Evolutionary conservation across 2,113 vertebrate genomes (phyloP), one percentile per base, ranked within the genome.

Genomic region (Podilymbus podiceps): DNA sequence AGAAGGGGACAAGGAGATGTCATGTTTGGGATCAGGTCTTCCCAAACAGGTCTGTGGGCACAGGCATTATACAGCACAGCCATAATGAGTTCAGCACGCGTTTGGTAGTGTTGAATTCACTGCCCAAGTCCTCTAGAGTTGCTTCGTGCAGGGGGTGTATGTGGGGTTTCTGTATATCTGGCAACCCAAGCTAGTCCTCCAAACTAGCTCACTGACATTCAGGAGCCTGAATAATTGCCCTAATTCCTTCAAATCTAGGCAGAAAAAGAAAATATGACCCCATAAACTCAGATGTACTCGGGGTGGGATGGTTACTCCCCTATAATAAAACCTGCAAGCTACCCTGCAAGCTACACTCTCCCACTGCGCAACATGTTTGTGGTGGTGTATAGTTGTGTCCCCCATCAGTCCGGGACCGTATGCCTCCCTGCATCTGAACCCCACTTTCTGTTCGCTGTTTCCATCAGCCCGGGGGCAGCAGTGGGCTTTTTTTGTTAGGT

Each of bases 341-440:
- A 0, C 1, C 5, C 55, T 11, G 2, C 47, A 50, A 79, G 40
- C 50, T 28, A 0, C 1, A 0, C 23, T 50, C 6, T 74, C 42
- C 33, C 52, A 40, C 19, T 23, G 3, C 1, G 1, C 12, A 59
- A 3, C 3, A 1, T 3, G 16, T 31, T 59, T 68, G 28, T 14
- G 72, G 44, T 21, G 33, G 4, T 56, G 35, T 16, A 59, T 0
- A 14, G 20, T 18, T 63, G 31, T 3, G 19, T 23, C 30, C 22
- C 46, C 6, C 35, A n/a, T 3, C 82, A 44, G 13, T 2, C 52
- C 53, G 72, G 47, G 42, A 42, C 49, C 35, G 19, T 1, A 22
- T 28, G 19, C 30, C 28, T 25, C 23, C 33, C 31, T 64, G 50
- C 46, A 30, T 5, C 47, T n/a, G 5, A 50, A 42, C 23, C 64